Evolutionary conservation across 1,140 invertebrate species (phyloP), one percentile per base, ranked within the genome.

Genomic region (Formica selysi): DNA sequence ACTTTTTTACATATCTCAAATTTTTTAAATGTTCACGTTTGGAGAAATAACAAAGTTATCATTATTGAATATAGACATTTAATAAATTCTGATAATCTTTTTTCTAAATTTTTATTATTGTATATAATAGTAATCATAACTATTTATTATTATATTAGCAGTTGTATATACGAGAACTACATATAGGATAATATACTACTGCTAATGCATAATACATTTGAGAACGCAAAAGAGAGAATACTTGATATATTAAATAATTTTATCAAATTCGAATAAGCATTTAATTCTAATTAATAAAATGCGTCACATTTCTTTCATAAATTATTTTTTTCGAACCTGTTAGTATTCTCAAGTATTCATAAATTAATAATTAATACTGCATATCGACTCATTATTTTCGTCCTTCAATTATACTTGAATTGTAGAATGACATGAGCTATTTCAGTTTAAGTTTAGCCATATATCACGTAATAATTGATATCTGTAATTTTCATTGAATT

Each of bases 401-500:
- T 71, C 10, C 26, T 71, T 59, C 51, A 29, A 29, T 57, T 38
- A 29, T 1, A n/a, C 32, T 80, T 19, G 0, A 64, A 4, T 2
- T 11, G 1, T 80, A 71, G 51, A 61, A 36, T 36, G 4, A 67
- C 13, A 57, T 6, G 51, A 36, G 19, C 5, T 73, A 81, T 59
- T 81, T 41, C 22, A 51, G 36, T 19, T 54, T 11, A 38, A 80
- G 32, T 70, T 51, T 80, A 80, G n/a, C 6, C 26, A 26, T 54
- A 29, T 7, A 22, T 16, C 16, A 16, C 38, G 16, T 32, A 80
- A 70, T 80, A 41, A 73, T 59, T 81, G 41, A 81, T 19, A 19
- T 44, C 11, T 10, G 36, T 11, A 38, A 8, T 71, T 73, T 81
- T 44, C 26, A 5, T 71, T 10, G n/a, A 22, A 57, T 70, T 48